Conservation (phyloP, 2,888 invertebrate species). For the Synergus itoensis region DNA sequence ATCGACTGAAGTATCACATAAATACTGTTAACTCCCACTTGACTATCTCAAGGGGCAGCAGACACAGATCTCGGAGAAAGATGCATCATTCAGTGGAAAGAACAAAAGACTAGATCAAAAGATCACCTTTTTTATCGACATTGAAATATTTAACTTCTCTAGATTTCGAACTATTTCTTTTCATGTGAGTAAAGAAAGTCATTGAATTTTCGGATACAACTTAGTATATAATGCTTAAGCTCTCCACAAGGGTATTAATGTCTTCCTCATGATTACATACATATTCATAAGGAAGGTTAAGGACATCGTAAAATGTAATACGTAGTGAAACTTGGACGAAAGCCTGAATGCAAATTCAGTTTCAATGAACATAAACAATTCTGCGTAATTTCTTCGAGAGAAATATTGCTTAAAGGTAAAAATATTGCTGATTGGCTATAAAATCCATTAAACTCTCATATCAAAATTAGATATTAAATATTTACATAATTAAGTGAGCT, state of each 20-base stretch:
- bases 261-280: constrained; percentile 16
- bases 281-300: constrained; percentile 14
- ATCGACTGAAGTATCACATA: constrained; percentile 68
- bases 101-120: not conserved
- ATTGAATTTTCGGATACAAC: not conserved
- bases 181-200: too few relatives aligned
- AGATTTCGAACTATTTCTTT: not conserved
- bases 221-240: not conserved
- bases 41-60: constrained; percentile 25
- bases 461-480: not conserved
- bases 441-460: not conserved
- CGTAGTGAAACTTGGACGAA: constrained; percentile 12
- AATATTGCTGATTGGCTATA: constrained; percentile 4
- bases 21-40: constrained; percentile 58
- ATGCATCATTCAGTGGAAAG: constrained; percentile 7
- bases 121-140: not conserved
- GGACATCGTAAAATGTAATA: not conserved
- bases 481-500: not conserved
- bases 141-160: not conserved
- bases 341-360: not conserved
- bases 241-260: not conserved
- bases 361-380: not conserved
- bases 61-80: constrained; percentile 25
- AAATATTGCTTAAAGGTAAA: not conserved
- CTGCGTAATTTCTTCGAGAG: not conserved